Evolutionary conservation across 2,113 vertebrate species (phyloP).

Genomic region (Pan troglodytes): DNA sequence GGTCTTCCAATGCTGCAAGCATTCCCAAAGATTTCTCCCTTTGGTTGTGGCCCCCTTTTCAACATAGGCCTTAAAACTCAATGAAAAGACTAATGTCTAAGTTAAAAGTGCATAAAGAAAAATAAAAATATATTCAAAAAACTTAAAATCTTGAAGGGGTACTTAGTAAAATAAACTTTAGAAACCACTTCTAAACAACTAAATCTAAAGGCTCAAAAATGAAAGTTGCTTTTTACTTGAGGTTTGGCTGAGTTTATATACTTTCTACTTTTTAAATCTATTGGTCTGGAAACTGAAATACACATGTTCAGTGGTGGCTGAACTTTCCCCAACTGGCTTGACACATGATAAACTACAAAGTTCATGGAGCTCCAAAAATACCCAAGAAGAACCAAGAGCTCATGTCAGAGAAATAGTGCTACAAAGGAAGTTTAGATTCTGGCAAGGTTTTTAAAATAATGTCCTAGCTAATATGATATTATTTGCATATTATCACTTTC

Average conservation of each 20-base stretch:
- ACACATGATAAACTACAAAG: slow-evolving; percentile 53
- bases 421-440: background rate
- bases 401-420: background rate
- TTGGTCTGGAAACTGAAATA: background rate
- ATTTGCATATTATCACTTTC: background rate
- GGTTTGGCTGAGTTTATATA: slow-evolving; percentile 26
- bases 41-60: background rate
- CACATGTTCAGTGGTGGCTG: slow-evolving; percentile 18
- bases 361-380: slow-evolving; percentile 71
- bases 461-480: background rate
- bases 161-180: slow-evolving; percentile 38
- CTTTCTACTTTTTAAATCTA: slow-evolving; percentile 32
- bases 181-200: slow-evolving; percentile 54
- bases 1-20: background rate
- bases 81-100: slow-evolving; percentile 3
- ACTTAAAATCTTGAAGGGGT: background rate
- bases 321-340: slow-evolving; percentile 61
- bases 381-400: background rate
- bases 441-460: background rate
- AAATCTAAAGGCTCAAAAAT: slow-evolving; percentile 19
- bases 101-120: background rate
- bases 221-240: slow-evolving; percentile 4
- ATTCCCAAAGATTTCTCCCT: background rate
- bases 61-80: background rate
- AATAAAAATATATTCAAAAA: slow-evolving; percentile 3